Percentiles rank a stretch among this genome's conserved stretches.
Conservation (phyloP, 2,888 invertebrate species). For the Abrostola tripartita region DNA sequence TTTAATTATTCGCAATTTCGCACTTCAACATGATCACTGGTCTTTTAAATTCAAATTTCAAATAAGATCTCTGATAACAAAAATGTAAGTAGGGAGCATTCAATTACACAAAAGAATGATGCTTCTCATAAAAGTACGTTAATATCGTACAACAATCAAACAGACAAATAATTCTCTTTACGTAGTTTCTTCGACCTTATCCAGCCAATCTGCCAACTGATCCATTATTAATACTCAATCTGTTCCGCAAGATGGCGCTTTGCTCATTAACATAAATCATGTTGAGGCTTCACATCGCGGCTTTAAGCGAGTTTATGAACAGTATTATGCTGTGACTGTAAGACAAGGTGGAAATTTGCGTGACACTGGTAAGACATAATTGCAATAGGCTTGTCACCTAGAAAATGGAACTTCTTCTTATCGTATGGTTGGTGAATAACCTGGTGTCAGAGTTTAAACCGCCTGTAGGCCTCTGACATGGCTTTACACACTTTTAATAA, state of each 20-base stretch:
- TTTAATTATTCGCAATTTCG: no score
- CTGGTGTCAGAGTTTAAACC: no score
- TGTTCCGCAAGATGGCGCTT: conserved; percentile 69
- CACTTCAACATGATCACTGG: no score
- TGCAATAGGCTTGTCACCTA: background rate
- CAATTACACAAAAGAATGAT: no score
- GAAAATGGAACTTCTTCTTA: no score
- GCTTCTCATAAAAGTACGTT: background rate
- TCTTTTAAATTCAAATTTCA: no score
- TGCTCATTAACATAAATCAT: conserved; percentile 76
- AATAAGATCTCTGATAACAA: no score
- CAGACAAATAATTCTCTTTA: conserved; percentile 29
- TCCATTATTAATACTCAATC: conserved; percentile 76
- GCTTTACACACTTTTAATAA: no score
- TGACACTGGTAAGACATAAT: conserved; percentile 21
- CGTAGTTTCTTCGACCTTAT: conserved; percentile 35
- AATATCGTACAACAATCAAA: conserved; percentile 14
- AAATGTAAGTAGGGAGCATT: no score
- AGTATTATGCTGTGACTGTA: conserved; percentile 35
- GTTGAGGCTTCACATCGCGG: conserved; percentile 49
- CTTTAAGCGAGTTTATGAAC: conserved; percentile 48
- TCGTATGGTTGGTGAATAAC: no score
- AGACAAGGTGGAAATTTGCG: conserved; percentile 34
- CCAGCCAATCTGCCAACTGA: conserved; percentile 55
- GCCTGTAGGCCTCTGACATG: no score